phyloP scores from a whole-genome alignment of 37 sponge, comb jelly and placozoan species.

The Agelas oroides region DNA sequence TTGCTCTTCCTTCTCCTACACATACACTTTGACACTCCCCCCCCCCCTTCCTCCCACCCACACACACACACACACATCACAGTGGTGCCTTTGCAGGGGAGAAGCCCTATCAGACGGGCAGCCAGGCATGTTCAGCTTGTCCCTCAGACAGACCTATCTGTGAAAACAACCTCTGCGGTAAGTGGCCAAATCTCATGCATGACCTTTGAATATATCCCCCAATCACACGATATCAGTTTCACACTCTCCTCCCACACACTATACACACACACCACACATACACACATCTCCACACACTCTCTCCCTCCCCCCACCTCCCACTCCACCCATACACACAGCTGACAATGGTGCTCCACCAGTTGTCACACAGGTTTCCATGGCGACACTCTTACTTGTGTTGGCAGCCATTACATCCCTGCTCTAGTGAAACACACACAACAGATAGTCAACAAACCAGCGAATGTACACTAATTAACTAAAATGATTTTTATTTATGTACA shows the following conservation, averaged over 20 bases:
- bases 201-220: too few relatives aligned
- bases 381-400: background rate
- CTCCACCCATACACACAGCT: too few relatives aligned
- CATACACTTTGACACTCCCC: background rate
- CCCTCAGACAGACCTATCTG: background rate
- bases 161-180: slow-evolving; percentile 30
- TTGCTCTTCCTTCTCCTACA: background rate
- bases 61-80: background rate
- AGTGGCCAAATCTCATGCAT: background rate
- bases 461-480: too few relatives aligned
- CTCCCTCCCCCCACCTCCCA: too few relatives aligned
- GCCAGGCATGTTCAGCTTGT: slow-evolving; percentile 27
- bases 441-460: too few relatives aligned
- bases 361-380: slow-evolving; percentile 29
- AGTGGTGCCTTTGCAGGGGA: slow-evolving; percentile 37
- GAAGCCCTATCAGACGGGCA: slow-evolving; percentile 20
- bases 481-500: too few relatives aligned
- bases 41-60: background rate
- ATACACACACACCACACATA: too few relatives aligned
- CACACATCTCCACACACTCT: too few relatives aligned
- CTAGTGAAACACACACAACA: background rate
- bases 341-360: too few relatives aligned
- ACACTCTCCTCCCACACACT: too few relatives aligned
- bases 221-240: too few relatives aligned
- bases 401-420: slow-evolving; percentile 11